A percentile compares a stretch with the other conserved stretches of the same genome.
phyloP scores from a whole-genome alignment of 1,140 invertebrate species.

The Drosophila lowei region DNA sequence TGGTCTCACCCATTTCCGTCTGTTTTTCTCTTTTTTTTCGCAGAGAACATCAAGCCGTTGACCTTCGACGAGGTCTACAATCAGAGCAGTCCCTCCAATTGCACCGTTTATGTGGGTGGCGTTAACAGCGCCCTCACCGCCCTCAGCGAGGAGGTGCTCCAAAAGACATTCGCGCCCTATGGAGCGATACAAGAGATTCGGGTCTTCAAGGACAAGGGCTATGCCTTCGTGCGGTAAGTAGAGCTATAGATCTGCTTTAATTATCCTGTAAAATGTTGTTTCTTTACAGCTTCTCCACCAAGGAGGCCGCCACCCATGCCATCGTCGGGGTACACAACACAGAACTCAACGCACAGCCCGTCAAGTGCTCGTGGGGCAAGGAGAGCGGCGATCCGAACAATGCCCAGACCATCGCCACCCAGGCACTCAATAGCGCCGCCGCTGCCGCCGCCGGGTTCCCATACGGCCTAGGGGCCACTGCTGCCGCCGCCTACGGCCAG shows the following conservation, averaged over 20 bases:
- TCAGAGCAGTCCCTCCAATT: slow-evolving; percentile 98
- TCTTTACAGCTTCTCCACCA: slow-evolving; percentile 94
- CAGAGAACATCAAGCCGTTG: slow-evolving; percentile 94
- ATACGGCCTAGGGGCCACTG: slow-evolving; percentile 76
- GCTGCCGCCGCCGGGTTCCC: slow-evolving; percentile 78
- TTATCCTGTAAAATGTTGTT: background rate
- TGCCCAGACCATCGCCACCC: slow-evolving; percentile 88
- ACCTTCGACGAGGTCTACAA: slow-evolving; percentile 99
- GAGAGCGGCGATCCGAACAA: slow-evolving; percentile 96
- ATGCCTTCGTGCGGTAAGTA: slow-evolving; percentile 96
- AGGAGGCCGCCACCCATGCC: slow-evolving; percentile 98
- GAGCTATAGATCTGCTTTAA: background rate
- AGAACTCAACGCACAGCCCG: slow-evolving; percentile 97
- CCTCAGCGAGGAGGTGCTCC: slow-evolving; percentile 97
- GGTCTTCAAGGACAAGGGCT: slow-evolving; percentile 99
- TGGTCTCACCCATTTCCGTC: background rate
- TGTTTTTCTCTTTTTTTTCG: background rate
- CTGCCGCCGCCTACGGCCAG: slow-evolving; percentile 81
- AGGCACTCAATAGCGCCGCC: slow-evolving; percentile 80
- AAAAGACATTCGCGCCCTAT: slow-evolving; percentile 97
- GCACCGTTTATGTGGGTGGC: slow-evolving; percentile 99
- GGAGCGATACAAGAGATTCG: slow-evolving; percentile 98
- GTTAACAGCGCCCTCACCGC: slow-evolving; percentile 96
- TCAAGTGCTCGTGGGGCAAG: slow-evolving; percentile 99
- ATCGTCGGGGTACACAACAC: slow-evolving; percentile 99